Percentiles rank a stretch among this genome's conserved stretches.
phyloP scores from a whole-genome alignment of 2,113 vertebrate species.

The Camelus dromedarius region DNA sequence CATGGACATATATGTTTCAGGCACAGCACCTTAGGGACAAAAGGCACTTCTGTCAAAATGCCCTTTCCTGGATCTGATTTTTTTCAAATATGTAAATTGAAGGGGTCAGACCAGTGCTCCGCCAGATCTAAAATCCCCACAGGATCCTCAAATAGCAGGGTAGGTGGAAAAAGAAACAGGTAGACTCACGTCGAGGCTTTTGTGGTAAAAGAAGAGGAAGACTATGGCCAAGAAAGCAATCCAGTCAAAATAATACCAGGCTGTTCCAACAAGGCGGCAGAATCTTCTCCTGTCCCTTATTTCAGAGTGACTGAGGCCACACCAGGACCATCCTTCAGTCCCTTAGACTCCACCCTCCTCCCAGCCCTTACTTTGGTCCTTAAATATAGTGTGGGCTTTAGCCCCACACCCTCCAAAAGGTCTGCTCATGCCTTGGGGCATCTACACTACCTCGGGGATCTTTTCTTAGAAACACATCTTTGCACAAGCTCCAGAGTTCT shows the following conservation, averaged over 20 bases:
- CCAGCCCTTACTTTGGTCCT: background rate
- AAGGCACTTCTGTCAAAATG: background rate
- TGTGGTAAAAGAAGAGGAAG: conserved; percentile 9
- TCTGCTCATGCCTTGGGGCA: background rate
- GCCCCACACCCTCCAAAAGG: background rate
- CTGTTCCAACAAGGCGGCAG: background rate
- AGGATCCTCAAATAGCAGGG: background rate
- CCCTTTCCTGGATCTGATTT: background rate
- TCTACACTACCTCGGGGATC: too few relatives aligned
- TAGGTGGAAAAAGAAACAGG: background rate
- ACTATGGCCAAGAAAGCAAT: background rate
- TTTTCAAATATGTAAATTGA: background rate
- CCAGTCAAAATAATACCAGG: background rate
- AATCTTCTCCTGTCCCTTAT: background rate
- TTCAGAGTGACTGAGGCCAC: background rate
- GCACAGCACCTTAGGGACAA: background rate
- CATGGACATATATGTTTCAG: conserved; percentile 37
- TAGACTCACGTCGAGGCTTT: background rate
- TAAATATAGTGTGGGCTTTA: background rate
- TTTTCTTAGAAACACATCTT: background rate
- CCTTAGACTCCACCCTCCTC: background rate
- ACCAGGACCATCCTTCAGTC: background rate
- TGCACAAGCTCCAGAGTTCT: background rate
- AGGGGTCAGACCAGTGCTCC: background rate
- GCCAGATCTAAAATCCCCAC: background rate